Base-by-base conservation (phyloP, 2,888 invertebrate genomes). In the Ormyrus rosae region DNA sequence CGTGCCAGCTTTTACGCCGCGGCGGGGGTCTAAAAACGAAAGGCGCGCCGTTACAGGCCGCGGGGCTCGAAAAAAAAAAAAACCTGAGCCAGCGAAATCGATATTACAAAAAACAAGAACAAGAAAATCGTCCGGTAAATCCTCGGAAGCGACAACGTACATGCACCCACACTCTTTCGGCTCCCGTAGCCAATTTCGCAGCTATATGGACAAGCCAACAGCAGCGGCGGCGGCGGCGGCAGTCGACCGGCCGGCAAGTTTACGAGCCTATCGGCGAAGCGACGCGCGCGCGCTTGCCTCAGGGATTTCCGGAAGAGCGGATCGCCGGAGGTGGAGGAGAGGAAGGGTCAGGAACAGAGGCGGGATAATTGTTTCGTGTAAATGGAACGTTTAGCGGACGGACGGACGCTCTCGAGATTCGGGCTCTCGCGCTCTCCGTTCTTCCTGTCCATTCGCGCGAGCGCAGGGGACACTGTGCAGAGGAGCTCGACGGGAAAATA, bases 291-390 rank as follows among this genome's bases (percentile, higher is more conserved):
- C 7, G 45, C 34, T 53, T 7, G 55, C 79, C 64, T 64, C 74
- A 6, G 74, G 70, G 76, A 55, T 65, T 67, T 71, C 61, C 75
- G 56, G 48, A 76, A 60, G 64, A 73, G 60, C 61, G 19, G 9
- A 13, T 48, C 58, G 34, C 34, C 3, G 34, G 34, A 34, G 34
- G 34, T 4, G 34, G 34, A 34, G 34, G 34, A 34, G 34, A 34
- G 34, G 34, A 34, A 34, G 34, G 13, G 6, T 2, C 10, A 50
- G 48, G 48, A 9, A 19, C 51, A 3, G 19, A 48, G 56, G 48
- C 13, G 45, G 60, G 72, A 69, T 81, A 77, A 81, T 77, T 81
- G 81, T 81, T 81, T 69, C 64, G 58, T 69, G 73, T 73, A 72
- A 81, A 73, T 81, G 76, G 69, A 63, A 69, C 81, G 73, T 77